Base-by-base conservation (phyloP, 2,797 vertebrate species). In the Lindbergichthys nudifrons region DNA sequence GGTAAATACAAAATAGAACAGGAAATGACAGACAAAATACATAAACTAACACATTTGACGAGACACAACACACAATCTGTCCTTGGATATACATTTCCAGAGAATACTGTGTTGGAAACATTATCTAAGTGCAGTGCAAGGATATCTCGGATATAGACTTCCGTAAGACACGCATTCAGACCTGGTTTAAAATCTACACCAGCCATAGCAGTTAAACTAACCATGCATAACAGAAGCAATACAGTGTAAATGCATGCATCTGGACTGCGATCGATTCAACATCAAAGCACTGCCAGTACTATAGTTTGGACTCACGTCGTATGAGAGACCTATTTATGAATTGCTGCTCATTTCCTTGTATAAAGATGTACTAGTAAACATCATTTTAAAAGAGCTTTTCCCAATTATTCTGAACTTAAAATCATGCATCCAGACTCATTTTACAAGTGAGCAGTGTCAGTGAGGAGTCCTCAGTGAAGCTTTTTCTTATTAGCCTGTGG, bases 401-500 rank as follows among this genome's bases (percentile, higher is more conserved):
- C 32, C 8, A 36, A 9, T 36, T 36, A 9, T 36, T 36, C 9
- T 9, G 8, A 32, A 32, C 30, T 32, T 32, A 32, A 5, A 32
- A 32, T 32, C 30, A 63, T 58, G 36, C 7, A 41, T 62, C 43
- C 56, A 23, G 36, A 65, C 36, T 86, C 1, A 41, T 65, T 75
- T 41, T 41, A 64, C 9, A 61, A 50, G 36, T 71, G 19, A 65
- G 65, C 43, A 47, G 46, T 32, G 45, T 54, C 10, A 54, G 30
- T 2, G 10, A 47, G 4, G 14, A 64, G 16, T 21, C 43, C 32
- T 52, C 12, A 18, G 23, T 74, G 46, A 52, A 70, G 73, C 65
- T 79, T 43, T 88, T 83, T 77, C 69, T 84, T 58, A 51, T 70
- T 59, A 75, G 82, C 76, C 65, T 1, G 30, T 72, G 60, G 79